Evolutionary conservation across 2,888 invertebrate genomes (phyloP), one percentile per base, ranked within the genome.

Genomic region (Theodoxus fluviatilis): DNA sequence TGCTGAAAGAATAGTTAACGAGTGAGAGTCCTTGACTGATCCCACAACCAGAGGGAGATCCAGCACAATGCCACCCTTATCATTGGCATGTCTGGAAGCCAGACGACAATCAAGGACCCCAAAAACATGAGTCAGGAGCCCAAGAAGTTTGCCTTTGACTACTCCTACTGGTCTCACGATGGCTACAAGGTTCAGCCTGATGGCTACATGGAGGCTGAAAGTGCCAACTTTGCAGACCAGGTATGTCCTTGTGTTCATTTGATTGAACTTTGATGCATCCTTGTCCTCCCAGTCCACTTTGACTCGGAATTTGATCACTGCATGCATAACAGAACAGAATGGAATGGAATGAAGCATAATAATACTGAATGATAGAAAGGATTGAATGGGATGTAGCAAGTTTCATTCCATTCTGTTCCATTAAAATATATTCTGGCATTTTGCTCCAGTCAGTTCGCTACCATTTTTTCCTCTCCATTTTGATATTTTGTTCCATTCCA

Each of bases 141-240:
- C 22, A 78, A 80, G 64, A 72, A 75, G 38, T 86, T 86, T 79
- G 76, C 83, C 6, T 86, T 83, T 77, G 85, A 86, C 67, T 81
- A 78, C 66, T 86, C 85, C 0, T 86, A 85, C 77, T 85, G 86
- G 86, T 86, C 86, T 67, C 85, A 85, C 78, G 84, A 84, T 74
- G 82, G 80, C 0, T 85, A 74, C 74, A 80, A 67, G 28, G 84
- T 84, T 63, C 63, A 73, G 9, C 47, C 71, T 4, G 79, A 83
- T 75, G 86, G 86, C 0, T 85, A 85, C 72, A 64, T 80, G 7
- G 79, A 80, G 59, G 81, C 84, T 2, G 67, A 71, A 2, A 73
- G 73, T 35, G 28, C 74, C 4, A 80, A 80, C 75, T 86, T 85
- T 78, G 83, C 83, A 59, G 85, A 86, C 71, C 85, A 85, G 83